These are phyloP conservation scores for Onychostoma macrolepis DNA, from an alignment of 2,113 vertebrate species.

Conservation along the genomic window DNA sequence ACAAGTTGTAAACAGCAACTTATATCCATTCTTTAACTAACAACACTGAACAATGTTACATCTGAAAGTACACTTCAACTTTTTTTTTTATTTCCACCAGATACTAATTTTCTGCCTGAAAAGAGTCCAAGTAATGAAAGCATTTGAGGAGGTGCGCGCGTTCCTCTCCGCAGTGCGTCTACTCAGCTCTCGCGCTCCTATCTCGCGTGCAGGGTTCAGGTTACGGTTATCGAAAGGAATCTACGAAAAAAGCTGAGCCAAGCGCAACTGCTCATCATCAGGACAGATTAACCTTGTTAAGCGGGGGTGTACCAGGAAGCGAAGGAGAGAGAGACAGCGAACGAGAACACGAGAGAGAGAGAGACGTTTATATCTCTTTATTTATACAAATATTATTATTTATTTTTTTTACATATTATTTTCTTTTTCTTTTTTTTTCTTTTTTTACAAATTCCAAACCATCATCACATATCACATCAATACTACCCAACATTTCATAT, in stretches of 20 bases:
- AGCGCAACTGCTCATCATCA: slow-evolving; percentile 80
- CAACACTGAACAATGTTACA: neutral
- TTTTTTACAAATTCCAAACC: too few species aligned
- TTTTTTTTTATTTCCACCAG: neutral
- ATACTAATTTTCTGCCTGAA: neutral
- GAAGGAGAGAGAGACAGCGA: slow-evolving; percentile 68
- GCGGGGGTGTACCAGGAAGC: slow-evolving; percentile 74
- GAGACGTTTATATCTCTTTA: too few species aligned
- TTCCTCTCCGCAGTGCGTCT: slow-evolving; percentile 67
- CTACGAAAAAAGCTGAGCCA: slow-evolving; percentile 76
- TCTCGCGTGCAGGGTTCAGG: slow-evolving; percentile 71
- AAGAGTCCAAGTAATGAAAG: slow-evolving; percentile 4
- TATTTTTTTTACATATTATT: too few species aligned
- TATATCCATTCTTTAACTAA: neutral
- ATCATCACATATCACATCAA: too few species aligned
- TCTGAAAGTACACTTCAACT: neutral
- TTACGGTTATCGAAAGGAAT: slow-evolving; percentile 83
- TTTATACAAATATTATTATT: too few species aligned
- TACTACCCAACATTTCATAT: too few species aligned
- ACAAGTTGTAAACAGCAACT: neutral
- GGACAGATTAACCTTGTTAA: slow-evolving; percentile 82
- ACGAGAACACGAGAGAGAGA: slow-evolving; percentile 61
- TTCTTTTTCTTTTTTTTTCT: too few species aligned
- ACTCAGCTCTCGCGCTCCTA: slow-evolving; percentile 69
- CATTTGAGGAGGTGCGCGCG: slow-evolving; percentile 66